Conservation (phyloP, 2,797 vertebrate genomes). For the Margarornis squamiger region DNA sequence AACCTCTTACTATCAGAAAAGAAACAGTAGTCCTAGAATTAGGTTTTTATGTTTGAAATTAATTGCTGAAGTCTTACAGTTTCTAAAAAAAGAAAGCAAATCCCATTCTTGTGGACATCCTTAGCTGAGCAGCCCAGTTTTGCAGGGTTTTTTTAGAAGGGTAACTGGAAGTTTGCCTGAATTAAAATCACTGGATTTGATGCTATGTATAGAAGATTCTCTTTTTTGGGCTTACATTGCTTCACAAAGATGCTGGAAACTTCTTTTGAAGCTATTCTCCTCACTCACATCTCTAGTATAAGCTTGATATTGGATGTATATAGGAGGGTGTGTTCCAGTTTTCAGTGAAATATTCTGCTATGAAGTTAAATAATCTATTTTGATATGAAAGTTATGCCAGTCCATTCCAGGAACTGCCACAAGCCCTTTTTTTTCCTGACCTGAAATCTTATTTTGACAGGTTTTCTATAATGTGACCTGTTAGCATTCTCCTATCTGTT, state of each 20-base stretch:
- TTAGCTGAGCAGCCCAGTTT: not conserved
- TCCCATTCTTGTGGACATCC: not conserved
- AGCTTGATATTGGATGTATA: not conserved
- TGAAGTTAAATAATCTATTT: constrained; percentile 7
- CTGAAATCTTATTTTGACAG: constrained; percentile 31
- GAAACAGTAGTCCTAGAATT: not conserved
- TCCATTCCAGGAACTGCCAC: not conserved
- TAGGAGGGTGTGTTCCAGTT: not conserved
- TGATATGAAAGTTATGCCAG: not conserved
- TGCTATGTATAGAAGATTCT: rapidly evolving
- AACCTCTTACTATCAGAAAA: not conserved
- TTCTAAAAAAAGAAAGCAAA: not conserved
- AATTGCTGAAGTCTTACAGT: not conserved
- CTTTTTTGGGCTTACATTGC: not conserved
- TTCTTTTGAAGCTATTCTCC: not conserved
- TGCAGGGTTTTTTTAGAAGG: not conserved
- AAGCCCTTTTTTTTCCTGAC: not conserved
- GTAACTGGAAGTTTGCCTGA: not conserved
- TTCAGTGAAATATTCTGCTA: not conserved
- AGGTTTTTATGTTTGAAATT: not conserved
- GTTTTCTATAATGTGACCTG: constrained; percentile 2
- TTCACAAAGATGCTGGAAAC: not conserved
- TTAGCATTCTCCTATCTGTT: constrained; percentile 9
- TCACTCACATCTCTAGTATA: not conserved
- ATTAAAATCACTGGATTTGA: not conserved